Percentiles rank a stretch among this genome's conserved stretches.
These are phyloP conservation scores for Ochropleura leucogaster DNA, from an alignment of 2,888 invertebrate species.

Conservation along the genomic window DNA sequence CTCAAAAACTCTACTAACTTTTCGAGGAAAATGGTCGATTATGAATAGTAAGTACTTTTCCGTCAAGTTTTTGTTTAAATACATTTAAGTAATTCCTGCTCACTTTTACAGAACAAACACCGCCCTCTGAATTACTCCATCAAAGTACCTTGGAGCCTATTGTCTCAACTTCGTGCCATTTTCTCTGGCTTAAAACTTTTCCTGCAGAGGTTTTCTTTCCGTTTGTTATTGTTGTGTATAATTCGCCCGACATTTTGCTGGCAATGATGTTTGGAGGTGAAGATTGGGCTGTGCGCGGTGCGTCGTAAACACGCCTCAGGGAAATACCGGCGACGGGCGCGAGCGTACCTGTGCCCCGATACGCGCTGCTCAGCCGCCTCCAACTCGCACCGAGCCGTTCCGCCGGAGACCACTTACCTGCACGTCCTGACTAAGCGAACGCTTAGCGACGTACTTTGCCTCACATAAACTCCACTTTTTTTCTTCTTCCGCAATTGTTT, in stretches of 20 bases:
- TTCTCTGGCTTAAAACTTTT: conserved; percentile 66
- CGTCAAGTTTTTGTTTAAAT: conserved; percentile 56
- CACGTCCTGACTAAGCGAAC: conserved; percentile 78
- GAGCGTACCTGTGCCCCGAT: conserved; percentile 40
- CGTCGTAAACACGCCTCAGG: conserved; percentile 83
- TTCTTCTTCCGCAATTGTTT: conserved; percentile 67
- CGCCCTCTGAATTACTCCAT: conserved; percentile 44
- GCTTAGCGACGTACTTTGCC: conserved; percentile 73
- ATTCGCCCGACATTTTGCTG: conserved; percentile 71
- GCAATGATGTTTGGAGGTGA: conserved; percentile 74
- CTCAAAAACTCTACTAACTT: conserved; percentile 16
- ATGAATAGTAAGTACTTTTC: conserved; percentile 52
- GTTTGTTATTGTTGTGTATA: conserved; percentile 78
- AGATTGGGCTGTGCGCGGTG: conserved; percentile 75
- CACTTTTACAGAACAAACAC: conserved; percentile 57
- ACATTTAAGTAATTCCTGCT: conserved; percentile 42
- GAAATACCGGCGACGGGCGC: conserved; percentile 76
- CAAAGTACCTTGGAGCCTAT: conserved; percentile 57
- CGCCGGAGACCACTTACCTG: conserved; percentile 68
- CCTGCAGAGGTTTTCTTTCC: conserved; percentile 67
- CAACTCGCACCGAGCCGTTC: conserved; percentile 21
- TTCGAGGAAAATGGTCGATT: conserved; percentile 33
- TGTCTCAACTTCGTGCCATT: conserved; percentile 65
- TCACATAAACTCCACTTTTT: conserved; percentile 72
- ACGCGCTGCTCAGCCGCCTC: conserved; percentile 38